Evolutionary conservation across 1,140 invertebrate genomes (phyloP), one percentile per base, ranked within the genome.

Genomic region (Halictus rubicundus): DNA sequence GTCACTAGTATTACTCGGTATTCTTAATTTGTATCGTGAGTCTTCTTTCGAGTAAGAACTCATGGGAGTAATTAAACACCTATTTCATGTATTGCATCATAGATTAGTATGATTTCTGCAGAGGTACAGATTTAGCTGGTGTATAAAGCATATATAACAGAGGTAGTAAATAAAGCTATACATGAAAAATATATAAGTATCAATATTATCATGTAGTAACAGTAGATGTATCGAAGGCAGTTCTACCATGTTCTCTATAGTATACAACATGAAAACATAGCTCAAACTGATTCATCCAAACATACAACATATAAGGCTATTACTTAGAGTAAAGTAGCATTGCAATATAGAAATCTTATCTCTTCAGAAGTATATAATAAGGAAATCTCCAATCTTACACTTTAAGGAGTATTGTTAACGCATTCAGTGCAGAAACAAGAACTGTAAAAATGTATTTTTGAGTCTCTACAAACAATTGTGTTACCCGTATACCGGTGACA

Each of bases 161-260:
- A 60, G 37, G n/a, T 68, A 61, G 25, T 68, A 61, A 60, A 61
- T 42, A 70, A 68, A 69, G 74, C 49, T 9, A 66, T 27, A 14
- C 0, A 37, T 49, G 27, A 52, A 0, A 59, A 23, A 12, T 21
- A 46, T 0, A 57, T 21, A 52, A 46, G 14, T 32, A 21, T 59
- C 10, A 46, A 19, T 61, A 39, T 61, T 42, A 3, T 19, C 7
- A 16, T 39, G 27, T n/a, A 14, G 27, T n/a, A 14, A 32, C 8
- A 7, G 6, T 27, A n/a, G 21, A 39, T 16, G n/a, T n/a, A 25
- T n/a, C 42, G 14, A 59, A 46, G 16, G 16, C 16, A 59, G 39
- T 25, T 32, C 8, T 39, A 66, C 39, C 12, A 42, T 39, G 39
- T 2, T 39, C 2, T 59, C 8, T 21, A 25, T 65, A 60, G 37